phyloP scores from a whole-genome alignment of 64 coral and sea anemone genomes.

The Platygyra sinensis region DNA sequence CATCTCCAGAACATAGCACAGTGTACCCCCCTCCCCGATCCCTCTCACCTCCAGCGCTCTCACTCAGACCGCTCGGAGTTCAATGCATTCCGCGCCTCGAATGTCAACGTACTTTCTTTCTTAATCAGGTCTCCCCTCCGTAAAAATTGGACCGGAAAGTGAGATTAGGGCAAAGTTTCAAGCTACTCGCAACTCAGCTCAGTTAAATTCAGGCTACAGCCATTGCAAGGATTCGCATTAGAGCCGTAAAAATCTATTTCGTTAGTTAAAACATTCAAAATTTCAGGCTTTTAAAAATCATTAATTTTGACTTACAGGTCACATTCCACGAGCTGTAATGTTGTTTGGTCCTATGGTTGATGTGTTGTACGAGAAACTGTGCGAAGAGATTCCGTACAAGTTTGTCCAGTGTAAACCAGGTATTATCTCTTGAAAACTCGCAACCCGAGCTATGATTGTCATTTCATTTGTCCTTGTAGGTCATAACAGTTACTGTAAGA shows the following conservation, averaged over 20 bases:
- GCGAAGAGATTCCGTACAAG: slow-evolving; percentile 89
- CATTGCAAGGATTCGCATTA: not conserved
- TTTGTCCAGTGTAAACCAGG: slow-evolving; percentile 88
- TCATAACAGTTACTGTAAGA: too few species aligned
- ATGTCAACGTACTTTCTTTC: too few species aligned
- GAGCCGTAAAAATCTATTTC: not conserved
- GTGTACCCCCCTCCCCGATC: too few species aligned
- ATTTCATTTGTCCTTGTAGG: too few species aligned
- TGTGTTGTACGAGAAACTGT: slow-evolving; percentile 82
- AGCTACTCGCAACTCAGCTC: not conserved
- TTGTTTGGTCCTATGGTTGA: slow-evolving; percentile 83
- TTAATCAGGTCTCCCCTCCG: too few species aligned
- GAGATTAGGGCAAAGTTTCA: not conserved
- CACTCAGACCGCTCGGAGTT: too few species aligned
- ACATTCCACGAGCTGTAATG: slow-evolving; percentile 79
- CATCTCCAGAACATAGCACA: too few species aligned
- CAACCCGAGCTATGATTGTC: too few species aligned
- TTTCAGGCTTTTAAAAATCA: not conserved
- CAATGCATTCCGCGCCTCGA: too few species aligned
- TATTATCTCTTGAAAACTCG: not conserved
- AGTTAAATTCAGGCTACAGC: not conserved
- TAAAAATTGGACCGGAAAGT: not conserved
- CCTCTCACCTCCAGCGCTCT: too few species aligned
- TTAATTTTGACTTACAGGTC: slow-evolving; percentile 48
- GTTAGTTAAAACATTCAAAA: not conserved